Percentiles rank a stretch among this genome's conserved stretches.
These are phyloP conservation scores for Betta splendens DNA, from an alignment of 2,797 vertebrate genomes.

Conservation along the genomic window DNA sequence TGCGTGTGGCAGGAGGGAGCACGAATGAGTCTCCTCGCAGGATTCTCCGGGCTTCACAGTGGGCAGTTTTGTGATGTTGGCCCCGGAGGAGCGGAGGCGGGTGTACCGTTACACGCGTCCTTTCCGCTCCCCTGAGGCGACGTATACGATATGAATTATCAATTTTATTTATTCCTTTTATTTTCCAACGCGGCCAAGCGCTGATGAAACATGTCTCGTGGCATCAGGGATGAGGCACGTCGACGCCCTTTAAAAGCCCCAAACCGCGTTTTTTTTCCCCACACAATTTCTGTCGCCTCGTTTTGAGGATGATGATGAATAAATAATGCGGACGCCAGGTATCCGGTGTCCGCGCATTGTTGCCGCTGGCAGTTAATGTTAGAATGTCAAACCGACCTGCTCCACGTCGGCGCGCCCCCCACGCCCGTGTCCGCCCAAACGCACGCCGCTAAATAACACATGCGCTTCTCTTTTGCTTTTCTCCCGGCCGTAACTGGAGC, in stretches of 20 bases:
- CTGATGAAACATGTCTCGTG: background rate
- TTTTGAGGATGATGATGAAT: slow-evolving; percentile 63
- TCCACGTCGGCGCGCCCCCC: slow-evolving; percentile 11
- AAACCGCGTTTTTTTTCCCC: background rate
- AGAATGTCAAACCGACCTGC: slow-evolving; percentile 50
- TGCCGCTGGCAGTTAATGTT: slow-evolving; percentile 43
- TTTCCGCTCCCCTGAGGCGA: slow-evolving; percentile 12
- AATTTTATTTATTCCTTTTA: background rate
- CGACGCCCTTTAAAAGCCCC: too few relatives aligned
- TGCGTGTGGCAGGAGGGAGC: slow-evolving; percentile 11
- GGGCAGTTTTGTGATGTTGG: too few relatives aligned
- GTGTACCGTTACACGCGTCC: slow-evolving; percentile 46
- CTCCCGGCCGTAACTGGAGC: slow-evolving; percentile 30
- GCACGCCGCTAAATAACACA: background rate
- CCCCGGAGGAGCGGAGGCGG: slow-evolving; percentile 24
- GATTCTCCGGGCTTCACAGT: slow-evolving; percentile 40
- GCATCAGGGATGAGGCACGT: background rate
- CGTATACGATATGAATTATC: slow-evolving; percentile 25
- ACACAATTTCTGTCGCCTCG: slow-evolving; percentile 7
- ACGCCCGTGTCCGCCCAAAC: slow-evolving; percentile 13
- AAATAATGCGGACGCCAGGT: slow-evolving; percentile 56
- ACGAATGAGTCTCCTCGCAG: slow-evolving; percentile 41
- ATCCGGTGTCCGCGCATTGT: slow-evolving; percentile 67
- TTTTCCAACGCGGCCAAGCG: background rate
- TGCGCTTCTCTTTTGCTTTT: too few relatives aligned